Conservation (phyloP, 2,113 vertebrate genomes). For the Crotalus viridis region DNA sequence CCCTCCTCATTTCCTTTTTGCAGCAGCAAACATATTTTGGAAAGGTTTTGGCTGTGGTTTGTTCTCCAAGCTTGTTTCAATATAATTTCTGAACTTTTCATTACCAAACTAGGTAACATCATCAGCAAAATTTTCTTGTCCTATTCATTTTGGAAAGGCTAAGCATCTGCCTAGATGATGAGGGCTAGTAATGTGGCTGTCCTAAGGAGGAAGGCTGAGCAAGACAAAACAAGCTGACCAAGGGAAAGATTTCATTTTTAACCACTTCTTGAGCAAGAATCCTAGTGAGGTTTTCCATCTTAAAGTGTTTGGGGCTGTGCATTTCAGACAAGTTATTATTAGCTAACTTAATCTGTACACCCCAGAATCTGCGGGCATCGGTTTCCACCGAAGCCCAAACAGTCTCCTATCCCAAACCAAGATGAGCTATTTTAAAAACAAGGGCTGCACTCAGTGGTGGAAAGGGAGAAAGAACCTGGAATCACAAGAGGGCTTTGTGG, state of each 20-base stretch:
- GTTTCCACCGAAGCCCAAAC: background rate
- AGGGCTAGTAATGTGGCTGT: background rate
- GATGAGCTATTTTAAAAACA: conserved; percentile 10
- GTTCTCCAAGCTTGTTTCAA: no score
- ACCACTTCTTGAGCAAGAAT: background rate
- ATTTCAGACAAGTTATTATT: background rate
- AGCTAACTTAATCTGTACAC: background rate
- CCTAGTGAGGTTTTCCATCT: background rate
- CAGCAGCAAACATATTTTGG: background rate
- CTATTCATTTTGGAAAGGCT: background rate
- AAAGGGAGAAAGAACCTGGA: background rate
- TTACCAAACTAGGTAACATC: no score
- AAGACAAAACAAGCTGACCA: background rate
- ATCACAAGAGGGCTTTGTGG: background rate
- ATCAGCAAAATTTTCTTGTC: no score
- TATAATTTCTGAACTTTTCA: no score
- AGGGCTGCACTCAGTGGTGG: background rate
- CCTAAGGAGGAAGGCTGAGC: background rate
- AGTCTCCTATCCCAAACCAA: background rate
- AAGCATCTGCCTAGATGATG: background rate
- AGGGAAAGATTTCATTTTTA: background rate
- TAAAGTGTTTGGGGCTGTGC: background rate
- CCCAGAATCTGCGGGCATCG: conserved; percentile 1
- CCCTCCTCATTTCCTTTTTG: background rate
- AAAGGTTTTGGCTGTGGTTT: no score